Evolutionary conservation across 2,797 vertebrate species (phyloP).

Genomic region (Lithobates sylvaticus): DNA sequence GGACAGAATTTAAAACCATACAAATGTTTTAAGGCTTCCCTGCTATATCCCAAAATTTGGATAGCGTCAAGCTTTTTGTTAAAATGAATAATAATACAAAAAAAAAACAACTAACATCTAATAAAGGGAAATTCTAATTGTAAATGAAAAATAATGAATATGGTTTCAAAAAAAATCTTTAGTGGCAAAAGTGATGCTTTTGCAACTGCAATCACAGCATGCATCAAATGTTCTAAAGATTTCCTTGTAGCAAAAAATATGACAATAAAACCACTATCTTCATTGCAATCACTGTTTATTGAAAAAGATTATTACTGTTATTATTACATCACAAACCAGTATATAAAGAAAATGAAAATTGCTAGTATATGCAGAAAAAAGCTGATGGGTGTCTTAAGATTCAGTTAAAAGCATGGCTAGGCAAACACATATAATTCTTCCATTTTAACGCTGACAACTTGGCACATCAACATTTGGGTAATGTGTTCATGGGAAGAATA

Average conservation of each 20-base stretch:
- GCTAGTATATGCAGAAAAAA: not conserved
- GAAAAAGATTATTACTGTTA: constrained; percentile 44
- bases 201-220: not conserved
- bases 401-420: constrained; percentile 26
- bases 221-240: not conserved
- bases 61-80: not conserved
- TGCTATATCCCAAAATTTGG: no score
- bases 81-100: no score
- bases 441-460: constrained; percentile 30
- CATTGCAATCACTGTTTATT: constrained; percentile 10
- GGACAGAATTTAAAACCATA: no score
- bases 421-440: constrained; percentile 38
- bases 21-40: no score
- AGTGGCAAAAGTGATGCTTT: constrained; percentile 11
- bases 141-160: not conserved
- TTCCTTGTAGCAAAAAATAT: constrained; percentile 32
- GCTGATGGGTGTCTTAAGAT: constrained; percentile 12
- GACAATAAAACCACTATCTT: constrained; percentile 41
- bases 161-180: constrained; percentile 15
- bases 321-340: constrained; percentile 10
- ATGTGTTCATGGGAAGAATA: constrained; percentile 4
- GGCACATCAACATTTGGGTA: constrained; percentile 23
- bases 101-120: not conserved
- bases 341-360: constrained; percentile 35
- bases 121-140: not conserved